Base-by-base conservation (phyloP, 1,140 invertebrate genomes). In the Bombyx mori region DNA sequence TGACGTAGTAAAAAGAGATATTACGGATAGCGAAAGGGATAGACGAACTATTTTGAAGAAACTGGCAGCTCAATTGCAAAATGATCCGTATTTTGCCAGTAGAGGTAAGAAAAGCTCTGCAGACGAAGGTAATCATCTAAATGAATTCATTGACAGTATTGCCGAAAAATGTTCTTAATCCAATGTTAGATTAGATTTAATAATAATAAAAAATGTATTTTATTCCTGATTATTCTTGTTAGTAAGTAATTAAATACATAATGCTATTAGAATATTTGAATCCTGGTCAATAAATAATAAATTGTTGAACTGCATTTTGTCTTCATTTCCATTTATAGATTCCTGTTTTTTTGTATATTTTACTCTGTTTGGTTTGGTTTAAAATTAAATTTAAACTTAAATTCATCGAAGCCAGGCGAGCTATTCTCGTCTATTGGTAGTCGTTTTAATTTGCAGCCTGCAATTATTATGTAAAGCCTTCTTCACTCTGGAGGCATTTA, bases 21-120 rank as follows among this genome's bases (percentile, higher is more conserved):
- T 71, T 2, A 68, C 65, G 51, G 74, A 80, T 50, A 71, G 63
- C 26, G 82, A 86, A 46, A 72, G 80, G 58, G 79, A 85, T 4
- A 75, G 81, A 57, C 61, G 84, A 52, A 80, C 79, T 6, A 82
- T 75, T 62, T 60, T 88, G 9, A 82, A 88, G 52, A 86, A 83
- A 60, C 53, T 88, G 18, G 79, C 82, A 2, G 71, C 77, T 35
- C 79, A 87, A 57, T 52, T 88, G 43, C 80, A 86, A 63, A 80
- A 71, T 10, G 84, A 88, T 52, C 84, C 84, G 1, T 87, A 86
- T 65, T 83, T 75, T 62, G 82, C 83, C 8, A 87, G 82, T 50
- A 73, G 84, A 56, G 84, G 84, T 6, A 87, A 86, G 69, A 87
- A 87, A 64, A 70, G 63, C 44, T 62, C 56, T n/a, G 46, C 50